A percentile compares a stretch with the other conserved stretches of the same genome.
Evolutionary conservation across 2,113 vertebrate genomes (phyloP).

Genomic region (Colinus virginianus): DNA sequence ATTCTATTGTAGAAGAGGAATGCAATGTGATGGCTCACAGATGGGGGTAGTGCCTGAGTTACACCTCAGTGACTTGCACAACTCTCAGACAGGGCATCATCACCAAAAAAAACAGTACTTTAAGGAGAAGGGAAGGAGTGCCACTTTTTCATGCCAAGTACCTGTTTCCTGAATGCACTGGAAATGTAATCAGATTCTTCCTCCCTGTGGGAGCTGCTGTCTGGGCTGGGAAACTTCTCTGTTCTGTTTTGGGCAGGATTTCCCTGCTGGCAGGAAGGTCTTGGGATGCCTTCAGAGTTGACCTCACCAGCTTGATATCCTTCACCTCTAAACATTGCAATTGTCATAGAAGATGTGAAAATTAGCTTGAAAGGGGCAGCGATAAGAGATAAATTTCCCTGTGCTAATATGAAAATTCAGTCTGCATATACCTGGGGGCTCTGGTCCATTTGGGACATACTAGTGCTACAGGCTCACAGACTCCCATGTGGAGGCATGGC

Average conservation of each 20-base stretch:
- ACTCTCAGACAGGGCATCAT: slow-evolving; percentile 4
- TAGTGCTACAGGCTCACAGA: neutral
- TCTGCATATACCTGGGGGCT: accelerated
- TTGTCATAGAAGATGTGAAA: neutral
- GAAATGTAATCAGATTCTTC: neutral
- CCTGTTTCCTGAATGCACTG: neutral
- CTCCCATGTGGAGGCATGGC: accelerated
- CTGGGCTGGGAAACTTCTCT: neutral
- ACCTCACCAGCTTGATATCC: accelerated
- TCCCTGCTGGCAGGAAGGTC: neutral
- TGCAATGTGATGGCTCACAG: neutral
- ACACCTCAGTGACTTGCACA: slow-evolving; percentile 32
- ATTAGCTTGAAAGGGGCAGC: neutral
- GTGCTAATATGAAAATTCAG: neutral
- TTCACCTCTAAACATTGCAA: neutral
- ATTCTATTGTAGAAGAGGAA: neutral
- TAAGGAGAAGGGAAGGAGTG: slow-evolving; percentile 13
- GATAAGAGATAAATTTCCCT: neutral
- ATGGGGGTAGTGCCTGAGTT: neutral
- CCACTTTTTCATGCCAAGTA: neutral
- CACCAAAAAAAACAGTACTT: neutral
- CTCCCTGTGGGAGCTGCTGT: neutral
- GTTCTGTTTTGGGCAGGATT: accelerated
- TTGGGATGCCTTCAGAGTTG: neutral
- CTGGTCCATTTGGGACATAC: neutral